Base-by-base conservation (phyloP, 1,140 invertebrate genomes). In the Lordiphosa clarofinis region DNA sequence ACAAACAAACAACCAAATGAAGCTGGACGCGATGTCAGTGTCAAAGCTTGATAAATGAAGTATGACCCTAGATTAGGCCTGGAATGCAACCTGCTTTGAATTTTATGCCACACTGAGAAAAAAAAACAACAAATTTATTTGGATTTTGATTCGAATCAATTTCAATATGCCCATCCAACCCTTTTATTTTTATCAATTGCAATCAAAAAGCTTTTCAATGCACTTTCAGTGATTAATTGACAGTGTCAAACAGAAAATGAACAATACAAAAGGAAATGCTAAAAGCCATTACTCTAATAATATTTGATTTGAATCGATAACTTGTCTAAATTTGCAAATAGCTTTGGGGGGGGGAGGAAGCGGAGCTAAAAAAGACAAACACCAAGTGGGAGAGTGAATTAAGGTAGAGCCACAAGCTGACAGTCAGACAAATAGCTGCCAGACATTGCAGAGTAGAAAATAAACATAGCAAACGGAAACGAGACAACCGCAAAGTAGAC, bases 221-320 rank as follows among this genome's bases (percentile, higher is more conserved):
- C 24, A 28, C 24, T 28, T 28, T 28, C 24, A 28, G 4, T 28
- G 24, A 28, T 28, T 28, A 28, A 28, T 28, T 28, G 24, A 28
- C 24, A 28, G 1, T 28, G 6, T 6, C 3, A 28, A 15, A 15
- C 15, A 15, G 3, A 15, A 15, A 15, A 15, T 15, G 15, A 21
- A 24, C 33, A 43, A 12, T 11, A 8, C n/a, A 33, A 13, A 24
- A 38, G 10, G 13, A 60, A 66, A 68, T 56, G 33, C 36, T 36
- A 37, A 62, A 62, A 81, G 59, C 67, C 73, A 73, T 82, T 84
- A 84, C 62, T 55, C 42, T 76, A 76, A 84, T 73, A 82, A 76
- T 73, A 76, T 84, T 81, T 82, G 68, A 68, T 58, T 72, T 73
- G 42, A 76, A 72, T 69, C 63, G 78, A 65, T 76, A 75, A 84